Evolutionary conservation across 2,113 vertebrate genomes (phyloP), one percentile per base, ranked within the genome.

Genomic region (Tyto alba): DNA sequence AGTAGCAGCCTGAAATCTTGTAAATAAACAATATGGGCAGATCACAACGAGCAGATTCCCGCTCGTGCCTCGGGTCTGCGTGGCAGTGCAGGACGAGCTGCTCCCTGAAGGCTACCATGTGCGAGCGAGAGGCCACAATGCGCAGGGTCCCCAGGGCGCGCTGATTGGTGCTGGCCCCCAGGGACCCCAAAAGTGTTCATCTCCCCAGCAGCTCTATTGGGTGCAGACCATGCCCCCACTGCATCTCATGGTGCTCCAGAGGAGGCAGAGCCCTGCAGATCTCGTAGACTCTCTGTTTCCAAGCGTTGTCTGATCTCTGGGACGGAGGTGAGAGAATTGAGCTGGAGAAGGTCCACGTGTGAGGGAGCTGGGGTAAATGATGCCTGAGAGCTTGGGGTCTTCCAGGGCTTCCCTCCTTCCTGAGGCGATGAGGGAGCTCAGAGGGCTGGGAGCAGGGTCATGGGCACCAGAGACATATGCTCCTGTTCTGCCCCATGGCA

Each of bases 111-210:
- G 66, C 50, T 88, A 77, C 72, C 8, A 4, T 11, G 38, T 19
- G 26, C 1, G 0, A 53, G 79, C 0, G 0, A 80, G 57, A 45
- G 30, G 12, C 16, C 20, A 6, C 26, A 2, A 11, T 20, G 22
- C 1, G 1, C 30, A 13, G 8, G 23, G 62, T 4, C 13, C 22
- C n/a, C 9, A 2, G 47, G 52, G 23, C 4, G 1, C 0, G 2
- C 29, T 30, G 41, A 10, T 16, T 48, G 59, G 32, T 43, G 36
- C 50, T 2, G 1, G 23, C 40, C 30, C 56, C 26, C 32, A 19
- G 34, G 7, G 9, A 74, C 1, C 59, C 34, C 3, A 2, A 2
- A 2, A 72, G 56, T 2, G 0, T 27, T 48, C 36, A 2, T 9
- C 2, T 11, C 14, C 75, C 69, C 62, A 52, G 45, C 21, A 52